phyloP scores from a whole-genome alignment of 2,113 vertebrate genomes.

The Hystrix brachyura region DNA sequence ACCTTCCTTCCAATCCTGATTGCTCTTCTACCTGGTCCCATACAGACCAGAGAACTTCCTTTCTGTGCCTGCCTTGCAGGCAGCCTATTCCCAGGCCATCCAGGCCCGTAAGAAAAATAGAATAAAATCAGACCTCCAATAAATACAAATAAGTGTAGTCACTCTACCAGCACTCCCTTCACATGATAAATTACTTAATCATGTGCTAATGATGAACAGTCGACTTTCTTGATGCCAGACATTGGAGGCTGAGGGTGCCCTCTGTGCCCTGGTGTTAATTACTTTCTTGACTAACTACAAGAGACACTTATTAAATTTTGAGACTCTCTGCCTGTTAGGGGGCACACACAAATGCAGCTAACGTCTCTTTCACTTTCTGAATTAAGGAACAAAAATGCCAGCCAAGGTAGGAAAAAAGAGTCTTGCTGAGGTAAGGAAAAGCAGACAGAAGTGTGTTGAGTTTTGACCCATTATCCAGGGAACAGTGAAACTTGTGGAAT shows the following conservation, averaged over 20 bases:
- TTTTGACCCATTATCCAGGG: background rate
- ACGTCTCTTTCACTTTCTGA: conserved; percentile 70
- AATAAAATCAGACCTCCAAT: conserved; percentile 63
- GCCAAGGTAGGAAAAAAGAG: background rate
- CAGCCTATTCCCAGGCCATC: background rate
- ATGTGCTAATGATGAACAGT: conserved; percentile 81
- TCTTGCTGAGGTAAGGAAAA: background rate
- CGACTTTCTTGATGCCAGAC: conserved; percentile 76
- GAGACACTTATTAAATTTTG: conserved; percentile 88
- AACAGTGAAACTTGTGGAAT: background rate
- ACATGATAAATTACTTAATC: conserved; percentile 85
- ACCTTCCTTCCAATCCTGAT: background rate
- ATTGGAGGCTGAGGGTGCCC: conserved; percentile 76
- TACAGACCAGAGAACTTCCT: background rate
- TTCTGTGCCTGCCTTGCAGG: background rate
- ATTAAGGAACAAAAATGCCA: conserved; percentile 43
- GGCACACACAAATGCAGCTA: conserved; percentile 7
- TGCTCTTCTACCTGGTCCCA: background rate
- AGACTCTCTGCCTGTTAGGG: conserved; percentile 84
- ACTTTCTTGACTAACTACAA: conserved; percentile 87
- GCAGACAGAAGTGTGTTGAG: background rate
- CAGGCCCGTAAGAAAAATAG: background rate
- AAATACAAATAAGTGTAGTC: conserved; percentile 78
- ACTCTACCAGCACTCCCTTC: conserved; percentile 67
- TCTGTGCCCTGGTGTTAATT: conserved; percentile 87